Base-by-base conservation (phyloP, 2,113 vertebrate species). In the Phoenicopterus ruber region DNA sequence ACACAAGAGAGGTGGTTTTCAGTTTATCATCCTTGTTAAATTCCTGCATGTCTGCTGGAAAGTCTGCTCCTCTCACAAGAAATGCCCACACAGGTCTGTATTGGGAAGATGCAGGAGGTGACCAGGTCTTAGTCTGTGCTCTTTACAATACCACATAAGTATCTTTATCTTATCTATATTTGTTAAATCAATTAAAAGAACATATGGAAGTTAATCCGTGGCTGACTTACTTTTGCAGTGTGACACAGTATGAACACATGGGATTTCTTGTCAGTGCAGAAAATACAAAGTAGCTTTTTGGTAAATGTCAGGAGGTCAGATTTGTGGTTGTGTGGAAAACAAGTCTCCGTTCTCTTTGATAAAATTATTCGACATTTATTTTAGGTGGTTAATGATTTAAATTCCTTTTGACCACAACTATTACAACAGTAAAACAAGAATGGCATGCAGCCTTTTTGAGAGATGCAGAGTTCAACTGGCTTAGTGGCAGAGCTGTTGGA, bases 141-240 rank as follows among this genome's bases (percentile, higher is more conserved):
- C 70, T 86, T 66, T 69, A 50, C 63, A 76, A 32, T 58, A 22
- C 86, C 81, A 36, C 72, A n/a, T 80, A 78, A 96, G 79, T 36
- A 79, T 88, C 91, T 93, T 96, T 96, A 92, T 94, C 94, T 96
- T 92, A 96, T 62, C 63, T 88, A 70, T 83, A 61, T 73, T 73
- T 92, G 88, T 88, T 82, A 91, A 88, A 93, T 90, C 88, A 78
- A 88, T 91, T 97, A 80, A 55, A 73, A 93, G 96, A 65, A 85
- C 88, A 97, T 96, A 96, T 93, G 96, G 95, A 88, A 96, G 91
- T 85, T 97, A 97, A 96, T 97, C 97, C 91, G 17, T 18, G 88
- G 78, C 90, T 96, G 95, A 81, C 63, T 97, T 82, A 95, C 77
- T 93, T 97, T 73, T 91, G 80, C 12, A 44, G 58, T 24, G 61